Conservation (phyloP, 2,888 invertebrate genomes). For the Encarsia formosa region DNA sequence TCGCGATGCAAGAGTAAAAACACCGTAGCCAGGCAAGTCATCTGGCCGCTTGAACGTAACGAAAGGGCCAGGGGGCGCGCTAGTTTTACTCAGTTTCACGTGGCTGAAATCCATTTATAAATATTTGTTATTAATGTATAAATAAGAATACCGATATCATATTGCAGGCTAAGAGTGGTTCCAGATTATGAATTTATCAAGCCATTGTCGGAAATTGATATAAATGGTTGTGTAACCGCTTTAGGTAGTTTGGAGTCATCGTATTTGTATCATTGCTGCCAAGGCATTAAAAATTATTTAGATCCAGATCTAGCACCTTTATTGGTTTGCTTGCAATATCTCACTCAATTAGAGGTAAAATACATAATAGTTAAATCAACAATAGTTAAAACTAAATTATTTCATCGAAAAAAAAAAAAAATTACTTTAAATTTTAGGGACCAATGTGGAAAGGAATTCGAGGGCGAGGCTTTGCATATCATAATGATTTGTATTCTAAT, state of each 20-base stretch:
- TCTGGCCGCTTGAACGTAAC: too few species aligned
- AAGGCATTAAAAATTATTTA: conserved; percentile 62
- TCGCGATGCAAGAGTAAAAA: too few species aligned
- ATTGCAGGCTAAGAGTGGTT: conserved; percentile 49
- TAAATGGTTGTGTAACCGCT: conserved; percentile 67
- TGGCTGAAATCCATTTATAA: too few species aligned
- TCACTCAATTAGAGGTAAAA: conserved; percentile 79
- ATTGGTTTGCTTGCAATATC: conserved; percentile 77
- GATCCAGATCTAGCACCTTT: conserved; percentile 69
- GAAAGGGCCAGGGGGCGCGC: too few species aligned
- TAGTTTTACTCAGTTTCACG: too few species aligned
- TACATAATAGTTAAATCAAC: conserved; percentile 9
- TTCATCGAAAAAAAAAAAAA: too few species aligned
- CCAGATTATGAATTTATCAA: conserved; percentile 53
- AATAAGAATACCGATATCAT: too few species aligned
- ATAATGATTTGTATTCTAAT: conserved; percentile 64
- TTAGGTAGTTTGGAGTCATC: conserved; percentile 79
- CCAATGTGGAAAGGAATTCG: conserved; percentile 86
- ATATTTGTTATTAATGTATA: too few species aligned
- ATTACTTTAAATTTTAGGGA: too few species aligned
- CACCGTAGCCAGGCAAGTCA: too few species aligned
- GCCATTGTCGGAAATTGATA: conserved; percentile 43
- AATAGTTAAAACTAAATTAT: too few species aligned
- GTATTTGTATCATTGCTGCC: conserved; percentile 65
- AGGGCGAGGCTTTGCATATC: conserved; percentile 81